phyloP scores from a whole-genome alignment of 2,797 vertebrate species.

The Anguilla anguilla region DNA sequence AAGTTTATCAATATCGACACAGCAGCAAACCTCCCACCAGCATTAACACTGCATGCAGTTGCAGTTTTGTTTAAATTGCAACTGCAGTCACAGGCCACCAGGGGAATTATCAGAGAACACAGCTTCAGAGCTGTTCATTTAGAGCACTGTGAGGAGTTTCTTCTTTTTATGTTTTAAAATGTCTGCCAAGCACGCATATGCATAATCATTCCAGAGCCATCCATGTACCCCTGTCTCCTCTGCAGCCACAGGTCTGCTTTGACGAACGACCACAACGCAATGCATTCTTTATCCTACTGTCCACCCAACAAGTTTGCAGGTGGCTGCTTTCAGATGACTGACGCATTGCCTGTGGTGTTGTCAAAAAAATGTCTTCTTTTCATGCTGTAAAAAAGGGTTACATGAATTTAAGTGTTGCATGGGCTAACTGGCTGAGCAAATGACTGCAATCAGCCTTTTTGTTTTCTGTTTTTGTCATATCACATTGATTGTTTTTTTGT shows the following conservation, averaged over 20 bases:
- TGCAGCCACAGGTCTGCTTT: constrained; percentile 7
- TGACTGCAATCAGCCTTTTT: neutral
- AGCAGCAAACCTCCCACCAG: neutral
- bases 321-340: constrained; percentile 26
- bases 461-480: constrained; percentile 17
- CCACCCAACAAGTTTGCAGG: constrained; percentile 28
- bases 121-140: neutral
- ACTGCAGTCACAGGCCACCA: neutral
- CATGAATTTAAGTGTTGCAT: constrained; percentile 19
- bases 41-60: neutral
- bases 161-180: neutral
- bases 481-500: neutral
- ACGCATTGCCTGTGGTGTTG: constrained; percentile 23
- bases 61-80: neutral
- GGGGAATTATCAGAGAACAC: neutral
- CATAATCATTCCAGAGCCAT: neutral
- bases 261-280: constrained; percentile 6
- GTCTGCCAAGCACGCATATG: neutral
- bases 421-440: neutral
- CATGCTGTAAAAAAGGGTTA: neutral
- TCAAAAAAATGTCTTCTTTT: neutral
- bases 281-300: constrained; percentile 16
- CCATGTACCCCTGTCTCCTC: neutral
- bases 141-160: neutral
- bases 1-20: neutral